Conservation (phyloP, 2,888 invertebrate genomes). For the Cheilosia soror region DNA sequence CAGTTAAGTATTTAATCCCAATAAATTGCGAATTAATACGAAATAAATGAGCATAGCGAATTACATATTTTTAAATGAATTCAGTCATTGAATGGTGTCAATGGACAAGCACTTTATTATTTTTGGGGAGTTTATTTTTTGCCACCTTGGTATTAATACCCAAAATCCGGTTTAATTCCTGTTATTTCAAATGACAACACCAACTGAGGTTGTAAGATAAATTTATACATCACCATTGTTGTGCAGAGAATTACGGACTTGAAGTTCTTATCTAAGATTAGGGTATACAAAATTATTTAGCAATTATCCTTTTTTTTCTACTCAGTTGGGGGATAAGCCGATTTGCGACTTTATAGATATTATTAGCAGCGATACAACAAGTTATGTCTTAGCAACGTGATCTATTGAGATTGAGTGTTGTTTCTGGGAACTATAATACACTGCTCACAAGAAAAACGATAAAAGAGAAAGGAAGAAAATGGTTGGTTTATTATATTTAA, state of each 20-base stretch:
- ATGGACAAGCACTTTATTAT: constrained; percentile 12
- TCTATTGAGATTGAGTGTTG: too few relatives aligned
- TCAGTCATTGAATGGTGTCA: constrained; percentile 33
- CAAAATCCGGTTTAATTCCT: constrained; percentile 58
- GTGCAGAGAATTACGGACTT: background rate
- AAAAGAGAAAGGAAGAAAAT: too few relatives aligned
- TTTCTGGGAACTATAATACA: too few relatives aligned
- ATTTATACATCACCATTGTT: constrained; percentile 25
- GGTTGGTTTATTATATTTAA: too few relatives aligned
- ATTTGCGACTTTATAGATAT: constrained; percentile 4
- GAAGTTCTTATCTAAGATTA: constrained; percentile 7
- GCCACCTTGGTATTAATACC: constrained; percentile 26
- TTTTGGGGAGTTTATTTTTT: constrained; percentile 11
- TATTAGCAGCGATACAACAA: too few relatives aligned
- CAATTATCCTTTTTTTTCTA: constrained; percentile 9
- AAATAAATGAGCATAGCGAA: constrained; percentile 37
- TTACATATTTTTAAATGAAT: constrained; percentile 23
- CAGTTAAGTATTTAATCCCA: background rate
- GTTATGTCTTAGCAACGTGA: too few relatives aligned
- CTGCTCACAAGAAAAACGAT: too few relatives aligned
- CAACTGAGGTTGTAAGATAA: background rate
- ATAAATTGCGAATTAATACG: constrained; percentile 34
- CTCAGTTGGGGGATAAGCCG: background rate
- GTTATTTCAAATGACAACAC: constrained; percentile 36
- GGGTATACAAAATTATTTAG: background rate